Conservation (phyloP, 2,797 vertebrate genomes). For the Syndactyla subalaris region DNA sequence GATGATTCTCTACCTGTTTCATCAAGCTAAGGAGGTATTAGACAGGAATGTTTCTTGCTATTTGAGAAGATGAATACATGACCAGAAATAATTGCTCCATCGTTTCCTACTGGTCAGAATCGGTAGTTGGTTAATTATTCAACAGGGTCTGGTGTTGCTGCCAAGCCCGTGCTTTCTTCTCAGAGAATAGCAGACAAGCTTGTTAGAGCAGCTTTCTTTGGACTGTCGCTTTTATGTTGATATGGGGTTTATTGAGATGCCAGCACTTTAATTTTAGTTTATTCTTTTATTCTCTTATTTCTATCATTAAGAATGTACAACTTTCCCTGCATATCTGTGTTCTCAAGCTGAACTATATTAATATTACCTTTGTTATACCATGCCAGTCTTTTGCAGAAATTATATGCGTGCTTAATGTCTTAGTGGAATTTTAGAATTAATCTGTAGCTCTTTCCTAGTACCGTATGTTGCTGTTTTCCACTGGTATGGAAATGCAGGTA, state of each 20-base stretch:
- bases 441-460: background rate
- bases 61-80: background rate
- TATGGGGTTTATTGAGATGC: slow-evolving; percentile 20
- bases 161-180: slow-evolving; percentile 49
- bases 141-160: slow-evolving; percentile 45
- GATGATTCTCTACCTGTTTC: background rate
- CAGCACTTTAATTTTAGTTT: background rate
- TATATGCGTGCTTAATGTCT: background rate
- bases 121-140: slow-evolving; percentile 50
- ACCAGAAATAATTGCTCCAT: slow-evolving; percentile 29
- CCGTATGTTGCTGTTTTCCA: slow-evolving; percentile 52
- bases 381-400: background rate
- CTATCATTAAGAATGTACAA: background rate
- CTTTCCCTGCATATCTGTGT: background rate
- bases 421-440: slow-evolving; percentile 6
- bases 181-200: slow-evolving; percentile 46
- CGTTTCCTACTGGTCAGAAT: slow-evolving; percentile 26
- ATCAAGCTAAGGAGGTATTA: background rate
- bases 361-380: background rate
- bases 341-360: background rate
- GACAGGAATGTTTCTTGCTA: background rate
- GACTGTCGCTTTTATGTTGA: slow-evolving; percentile 43
- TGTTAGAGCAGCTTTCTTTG: slow-evolving; percentile 60
- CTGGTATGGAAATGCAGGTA: slow-evolving; percentile 50
- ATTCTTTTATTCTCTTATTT: background rate